phyloP scores from a whole-genome alignment of 2,888 invertebrate species.

The Lapara coniferarum region DNA sequence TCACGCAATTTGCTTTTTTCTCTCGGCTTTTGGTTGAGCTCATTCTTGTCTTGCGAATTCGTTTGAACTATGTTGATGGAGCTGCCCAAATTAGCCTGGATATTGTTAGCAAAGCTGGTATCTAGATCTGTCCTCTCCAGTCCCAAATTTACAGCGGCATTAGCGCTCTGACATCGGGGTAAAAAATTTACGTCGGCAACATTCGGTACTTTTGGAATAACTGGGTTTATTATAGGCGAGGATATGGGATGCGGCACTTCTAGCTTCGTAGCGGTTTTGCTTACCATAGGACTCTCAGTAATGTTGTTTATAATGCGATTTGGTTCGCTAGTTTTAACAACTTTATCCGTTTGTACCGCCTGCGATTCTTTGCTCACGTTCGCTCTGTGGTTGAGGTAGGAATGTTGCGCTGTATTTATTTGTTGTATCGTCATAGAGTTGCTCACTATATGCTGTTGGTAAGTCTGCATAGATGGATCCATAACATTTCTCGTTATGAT shows the following conservation, averaged over 20 bases:
- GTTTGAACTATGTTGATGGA: conserved; percentile 67
- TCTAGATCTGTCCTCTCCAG: conserved; percentile 71
- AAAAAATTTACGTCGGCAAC: conserved; percentile 72
- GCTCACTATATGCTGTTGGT: conserved; percentile 63
- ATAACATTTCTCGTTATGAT: conserved; percentile 70
- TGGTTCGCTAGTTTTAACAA: conserved; percentile 63
- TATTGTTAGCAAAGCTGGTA: conserved; percentile 56
- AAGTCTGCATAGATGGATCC: conserved; percentile 65
- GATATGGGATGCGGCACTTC: conserved; percentile 80
- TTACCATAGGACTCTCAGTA: conserved; percentile 65
- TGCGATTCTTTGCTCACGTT: conserved; percentile 71
- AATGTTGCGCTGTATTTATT: conserved; percentile 67
- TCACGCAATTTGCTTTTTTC: conserved; percentile 77
- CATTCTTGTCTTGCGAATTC: conserved; percentile 64
- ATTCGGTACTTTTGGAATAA: conserved; percentile 74
- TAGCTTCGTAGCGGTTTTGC: conserved; percentile 70
- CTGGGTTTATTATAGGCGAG: conserved; percentile 76
- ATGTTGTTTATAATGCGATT: conserved; percentile 60
- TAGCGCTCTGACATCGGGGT: conserved; percentile 78
- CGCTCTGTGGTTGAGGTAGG: conserved; percentile 67
- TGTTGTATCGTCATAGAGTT: conserved; percentile 78
- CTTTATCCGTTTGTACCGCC: conserved; percentile 72
- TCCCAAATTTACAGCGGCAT: conserved; percentile 70
- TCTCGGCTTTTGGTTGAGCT: conserved; percentile 68
- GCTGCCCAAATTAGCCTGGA: conserved; percentile 63